phyloP scores from a whole-genome alignment of 2,797 vertebrate species.

The Sylvia borin region DNA sequence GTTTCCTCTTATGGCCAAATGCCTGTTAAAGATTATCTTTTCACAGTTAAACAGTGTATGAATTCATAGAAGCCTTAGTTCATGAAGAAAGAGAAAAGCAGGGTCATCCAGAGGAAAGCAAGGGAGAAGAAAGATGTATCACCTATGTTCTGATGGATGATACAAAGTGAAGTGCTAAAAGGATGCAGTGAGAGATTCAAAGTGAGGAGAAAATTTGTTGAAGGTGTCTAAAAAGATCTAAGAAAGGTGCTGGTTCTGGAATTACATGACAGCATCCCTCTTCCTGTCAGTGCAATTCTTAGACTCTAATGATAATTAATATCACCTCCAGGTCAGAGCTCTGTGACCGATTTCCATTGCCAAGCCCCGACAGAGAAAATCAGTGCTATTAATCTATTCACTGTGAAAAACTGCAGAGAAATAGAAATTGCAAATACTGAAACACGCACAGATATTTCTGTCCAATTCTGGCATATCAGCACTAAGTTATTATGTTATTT shows the following conservation, averaged over 20 bases:
- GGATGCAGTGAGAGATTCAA: neutral
- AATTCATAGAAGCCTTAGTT: neutral
- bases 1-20: neutral
- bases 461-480: neutral
- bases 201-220: neutral
- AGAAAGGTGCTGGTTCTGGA: neutral
- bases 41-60: neutral
- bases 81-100: neutral
- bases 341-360: neutral
- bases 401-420: neutral
- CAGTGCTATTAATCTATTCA: neutral
- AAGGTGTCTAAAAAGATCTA: neutral
- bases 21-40: neutral
- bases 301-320: conserved; percentile 9
- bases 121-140: neutral
- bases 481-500: neutral
- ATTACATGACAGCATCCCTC: neutral
- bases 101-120: neutral
- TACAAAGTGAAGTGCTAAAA: conserved; percentile 8
- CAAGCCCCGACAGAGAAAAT: neutral
- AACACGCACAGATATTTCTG: neutral
- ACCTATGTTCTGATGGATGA: neutral
- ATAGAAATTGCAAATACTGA: neutral
- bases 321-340: neutral
- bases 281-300: neutral